Evolutionary conservation across 2,888 invertebrate genomes (phyloP).

Genomic region (Chirona hameri): DNA sequence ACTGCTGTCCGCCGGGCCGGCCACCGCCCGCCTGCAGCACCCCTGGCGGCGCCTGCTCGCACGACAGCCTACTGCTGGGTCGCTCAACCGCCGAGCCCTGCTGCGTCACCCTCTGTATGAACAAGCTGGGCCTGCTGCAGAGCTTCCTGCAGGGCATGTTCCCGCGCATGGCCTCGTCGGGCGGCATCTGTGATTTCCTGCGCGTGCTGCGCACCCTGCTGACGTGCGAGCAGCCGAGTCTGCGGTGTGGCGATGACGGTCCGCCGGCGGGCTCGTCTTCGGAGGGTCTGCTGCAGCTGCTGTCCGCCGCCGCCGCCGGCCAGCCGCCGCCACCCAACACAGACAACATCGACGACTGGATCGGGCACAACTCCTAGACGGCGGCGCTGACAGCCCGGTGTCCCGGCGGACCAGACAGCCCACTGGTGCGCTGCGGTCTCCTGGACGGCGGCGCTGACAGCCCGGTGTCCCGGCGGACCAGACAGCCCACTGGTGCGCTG

Average conservation of each 20-base stretch:
- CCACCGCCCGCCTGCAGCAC: neutral
- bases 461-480: no score
- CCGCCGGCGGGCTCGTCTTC: neutral
- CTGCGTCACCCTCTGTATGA: conserved; percentile 26
- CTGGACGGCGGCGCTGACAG: no score
- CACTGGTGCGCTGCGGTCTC: no score
- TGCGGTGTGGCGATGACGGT: neutral
- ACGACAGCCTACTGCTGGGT: conserved; percentile 7
- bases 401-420: no score
- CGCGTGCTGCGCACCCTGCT: conserved; percentile 7
- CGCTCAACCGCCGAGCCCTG: neutral
- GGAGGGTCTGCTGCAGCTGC: neutral
- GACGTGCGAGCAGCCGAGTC: conserved; percentile 12
- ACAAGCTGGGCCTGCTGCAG: conserved; percentile 25
- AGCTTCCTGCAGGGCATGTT: conserved; percentile 22
- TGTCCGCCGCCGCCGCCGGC: no score
- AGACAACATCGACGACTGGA: no score
- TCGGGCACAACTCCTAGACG: no score
- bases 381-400: no score
- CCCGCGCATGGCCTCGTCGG: conserved; percentile 4
- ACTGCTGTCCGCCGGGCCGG: neutral
- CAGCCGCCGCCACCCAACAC: neutral
- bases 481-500: no score
- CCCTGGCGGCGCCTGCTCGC: neutral
- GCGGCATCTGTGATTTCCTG: conserved; percentile 1